Base-by-base conservation (phyloP, 1,140 invertebrate genomes). In the Leptinotarsa defecta region DNA sequence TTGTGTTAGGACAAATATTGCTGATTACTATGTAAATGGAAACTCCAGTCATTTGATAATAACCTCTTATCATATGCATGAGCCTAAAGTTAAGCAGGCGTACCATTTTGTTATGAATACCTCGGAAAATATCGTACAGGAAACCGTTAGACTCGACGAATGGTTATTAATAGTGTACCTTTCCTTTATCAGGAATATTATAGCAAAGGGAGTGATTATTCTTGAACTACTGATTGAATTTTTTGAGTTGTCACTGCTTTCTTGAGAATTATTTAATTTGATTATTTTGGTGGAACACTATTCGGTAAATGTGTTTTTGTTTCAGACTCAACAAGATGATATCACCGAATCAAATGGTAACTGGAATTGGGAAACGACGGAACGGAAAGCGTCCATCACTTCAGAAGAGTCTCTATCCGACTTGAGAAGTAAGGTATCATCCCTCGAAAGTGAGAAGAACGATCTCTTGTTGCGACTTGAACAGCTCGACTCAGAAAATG, bases 401-500 rank as follows among this genome's bases (percentile, higher is more conserved):
- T 5, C 69, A 13, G 24, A 71, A 48, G 73, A 74, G 6, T 13
- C 69, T 34, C 13, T 74, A 73, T 71, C 76, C 71, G 67, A 77
- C 74, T 64, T 79, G 69, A 76, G 74, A 71, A 48, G 27, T 6
- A 64, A 57, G 64, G 79, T 83, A 24, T 19, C 57, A 3, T 76
- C 81, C 13, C 75, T 86, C n/a, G 79, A 85, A 79, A 81, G 74
- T 65, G 85, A 85, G 73, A 84, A 83, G 68, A 67, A 74, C 27
- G 83, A 86, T n/a, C 75, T 85, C 1, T 57, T 78, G 0, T 68
- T 63, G 19, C 82, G 78, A 76, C 70, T 86, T 43, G 83, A 85
- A 19, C 81, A 85, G 73, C 73, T 86, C 2, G 85, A 86, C 76
- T 19, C 63, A 17, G 83, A 86, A 73, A 81, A 82, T 70, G 83